Base-by-base conservation (phyloP, 2,888 invertebrate genomes). In the Deladenus siricidicola region DNA sequence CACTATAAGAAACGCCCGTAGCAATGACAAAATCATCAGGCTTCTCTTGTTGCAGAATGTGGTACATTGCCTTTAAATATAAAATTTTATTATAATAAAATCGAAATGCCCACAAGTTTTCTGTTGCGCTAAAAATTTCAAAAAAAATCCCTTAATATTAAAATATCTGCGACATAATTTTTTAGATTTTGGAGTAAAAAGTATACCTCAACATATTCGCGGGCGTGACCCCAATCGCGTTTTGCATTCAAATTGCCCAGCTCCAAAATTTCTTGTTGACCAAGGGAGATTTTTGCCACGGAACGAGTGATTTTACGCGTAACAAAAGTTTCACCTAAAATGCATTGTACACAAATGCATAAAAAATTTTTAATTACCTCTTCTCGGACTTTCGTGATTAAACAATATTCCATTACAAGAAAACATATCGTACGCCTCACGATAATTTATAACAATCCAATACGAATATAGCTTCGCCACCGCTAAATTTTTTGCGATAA, bases 21-120 rank as follows among this genome's bases (percentile, higher is more conserved):
- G 98, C 92, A 71, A 99, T 90, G 4, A 99, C 96, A 83, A 88
- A 96, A 82, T 99, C 98, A 55, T 93, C 89, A 0, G 98, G 89
- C 39, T 83, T 81, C 0, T 90, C 86, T 78, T 88, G 88, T 80
- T 99, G 98, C 19, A 99, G 84, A 90, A 99, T 99, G 80, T 92
- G 82, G 94, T 96, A 99, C 98, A 99, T 99, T 0, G 94, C 98
- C 88, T 90, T 79, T 8, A 63, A 39, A 34, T 34, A 34, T 34
- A 6, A 10, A 34, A 10, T 34, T 17, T 45, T 14, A 19, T 42
- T 48, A 28, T 26, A 39, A 23, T n/a, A n/a, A n/a, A n/a, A n/a
- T n/a, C n/a, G n/a, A n/a, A n/a, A n/a, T n/a, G n/a, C n/a, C n/a
- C n/a, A n/a, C n/a, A n/a, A n/a, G n/a, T n/a, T n/a, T n/a, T n/a